Evolutionary conservation across 1,140 invertebrate genomes (phyloP), one percentile per base, ranked within the genome.

Genomic region (Meloidogyne hapla): DNA sequence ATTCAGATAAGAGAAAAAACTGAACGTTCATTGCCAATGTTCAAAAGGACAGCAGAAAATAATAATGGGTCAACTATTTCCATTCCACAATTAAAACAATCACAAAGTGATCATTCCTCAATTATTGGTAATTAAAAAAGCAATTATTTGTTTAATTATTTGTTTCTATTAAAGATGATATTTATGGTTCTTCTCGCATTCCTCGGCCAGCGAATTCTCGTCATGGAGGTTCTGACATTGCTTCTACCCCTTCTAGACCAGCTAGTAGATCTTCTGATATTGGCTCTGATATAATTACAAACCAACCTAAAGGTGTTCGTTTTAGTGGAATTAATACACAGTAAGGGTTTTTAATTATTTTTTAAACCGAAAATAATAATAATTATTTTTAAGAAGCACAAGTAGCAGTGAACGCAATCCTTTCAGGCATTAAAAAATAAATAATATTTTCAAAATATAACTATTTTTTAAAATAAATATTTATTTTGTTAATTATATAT

Each of bases 1-100:
- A n/a, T n/a, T n/a, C n/a, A 86, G 77, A 76, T 86, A 21, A 71
- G 85, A 38, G 85, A 86, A 75, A 86, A 86, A 72, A 86, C 85
- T 0, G 86, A 87, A 48, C 69, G 85, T 33, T 86, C 84, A 70
- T 70, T 86, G 61, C 85, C 86, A 21, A 86, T 86, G 85, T 85
- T 85, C 69, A 80, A 80, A 65, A 75, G 56, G 40, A 64, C 83
- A 65, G 23, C 25, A 13, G 28, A 70, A 0, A 69, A 40, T 18
- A 25, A 61, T 18, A 38, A 40, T 6, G 18, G 13, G 5, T 21
- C 61, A 12, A 26, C 56, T 6, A 28, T 21, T 65, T 42, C 72
- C 0, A 23, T 1, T 56, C 69, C 18, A 45, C 69, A 71, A 26
- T 74, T 67, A 10, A 28, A 66, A 5, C 74, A 67, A 75, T 45